Evolutionary conservation across 2,888 invertebrate genomes (phyloP).

Genomic region (Heliconius aoede): DNA sequence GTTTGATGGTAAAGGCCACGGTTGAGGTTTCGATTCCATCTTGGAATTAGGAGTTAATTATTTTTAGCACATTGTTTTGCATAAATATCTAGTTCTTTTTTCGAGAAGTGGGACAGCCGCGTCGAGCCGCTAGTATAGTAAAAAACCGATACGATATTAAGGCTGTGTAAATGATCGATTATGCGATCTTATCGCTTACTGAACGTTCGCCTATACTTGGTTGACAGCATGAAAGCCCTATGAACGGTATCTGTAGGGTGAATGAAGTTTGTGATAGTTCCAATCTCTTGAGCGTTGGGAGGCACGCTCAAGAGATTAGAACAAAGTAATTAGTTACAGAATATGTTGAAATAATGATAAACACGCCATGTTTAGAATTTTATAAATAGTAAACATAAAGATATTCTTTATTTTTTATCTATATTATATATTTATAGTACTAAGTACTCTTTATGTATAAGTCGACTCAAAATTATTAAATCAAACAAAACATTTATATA

Average conservation of each 20-base stretch:
- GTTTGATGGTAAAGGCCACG: too few relatives aligned
- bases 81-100: too few relatives aligned
- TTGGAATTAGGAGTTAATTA: too few relatives aligned
- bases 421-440: too few relatives aligned
- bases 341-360: not conserved
- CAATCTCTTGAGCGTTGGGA: not conserved
- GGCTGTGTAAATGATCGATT: slow-evolving; percentile 12
- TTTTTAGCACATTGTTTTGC: too few relatives aligned
- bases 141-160: not conserved
- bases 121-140: not conserved
- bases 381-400: not conserved
- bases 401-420: too few relatives aligned
- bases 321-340: not conserved
- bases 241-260: not conserved
- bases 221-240: not conserved
- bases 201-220: not conserved
- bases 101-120: too few relatives aligned
- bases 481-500: not conserved
- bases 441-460: too few relatives aligned
- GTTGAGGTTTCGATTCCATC: too few relatives aligned
- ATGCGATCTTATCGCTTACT: slow-evolving; percentile 12
- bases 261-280: not conserved
- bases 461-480: too few relatives aligned
- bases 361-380: not conserved
- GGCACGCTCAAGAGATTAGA: not conserved